Base-by-base conservation (phyloP, 1,140 invertebrate species). In the Sarcophaga bullata region DNA sequence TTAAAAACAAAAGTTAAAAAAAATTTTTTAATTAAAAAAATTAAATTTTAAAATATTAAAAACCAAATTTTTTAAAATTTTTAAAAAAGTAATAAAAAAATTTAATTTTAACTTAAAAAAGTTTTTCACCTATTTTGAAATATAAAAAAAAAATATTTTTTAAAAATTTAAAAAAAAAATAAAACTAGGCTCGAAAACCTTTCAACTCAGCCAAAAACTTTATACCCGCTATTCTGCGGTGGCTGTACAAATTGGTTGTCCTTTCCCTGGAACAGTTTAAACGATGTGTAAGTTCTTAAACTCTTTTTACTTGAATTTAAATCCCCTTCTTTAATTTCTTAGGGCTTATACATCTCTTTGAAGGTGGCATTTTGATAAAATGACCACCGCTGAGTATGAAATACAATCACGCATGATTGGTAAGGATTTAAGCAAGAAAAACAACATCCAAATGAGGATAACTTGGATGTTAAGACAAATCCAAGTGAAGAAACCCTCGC, bases 201-300 rank as follows among this genome's bases (percentile, higher is more conserved):
- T 94, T 87, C 94, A 95, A 88, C 86, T 95, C 13, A 94, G 94
- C 86, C 93, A 95, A 87, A 94, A 95, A 86, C 87, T 95, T 5
- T 94, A 94, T 84, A 95, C 94, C 0, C 91, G 93, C 68, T 95
- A 95, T 86, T 95, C 94, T 5, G 94, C 94, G 0, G 94, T 95
- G 37, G 94, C 94, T 4, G 90, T 95, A n/a, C 94, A 95, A 90
- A 91, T 93, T 46, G 94, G 94, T 8, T 94, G 94, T 85, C 94
- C 94, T 25, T 95, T 93, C 85, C 90, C 94, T n/a, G n/a, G 19
- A 92, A 94, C 84, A 94, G 93, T 84, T 91, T 95, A 25, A 94
- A 95, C 86, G 91, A 92, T 87, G 92, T 94, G 94, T 94, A 90
- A 91, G 92, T 91, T 72, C 46, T 72, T 72, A 17, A 17, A 19